Percentiles rank a stretch among this genome's conserved stretches.
phyloP scores from a whole-genome alignment of 1,140 invertebrate genomes.

The Bombus haemorrhoidalis region DNA sequence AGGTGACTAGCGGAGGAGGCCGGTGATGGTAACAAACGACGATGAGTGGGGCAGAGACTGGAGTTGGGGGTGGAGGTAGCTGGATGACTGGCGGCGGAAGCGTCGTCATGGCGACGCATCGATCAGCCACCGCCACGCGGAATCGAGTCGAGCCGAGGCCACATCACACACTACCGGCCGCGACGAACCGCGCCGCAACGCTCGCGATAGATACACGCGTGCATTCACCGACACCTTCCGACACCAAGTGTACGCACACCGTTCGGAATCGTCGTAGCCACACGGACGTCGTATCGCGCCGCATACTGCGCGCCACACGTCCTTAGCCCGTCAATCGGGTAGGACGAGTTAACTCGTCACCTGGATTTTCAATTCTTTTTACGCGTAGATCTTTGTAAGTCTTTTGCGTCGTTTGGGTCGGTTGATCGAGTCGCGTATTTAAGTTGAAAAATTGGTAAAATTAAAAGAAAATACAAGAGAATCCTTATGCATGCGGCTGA shows the following conservation, averaged over 20 bases:
- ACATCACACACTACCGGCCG: constrained; percentile 63
- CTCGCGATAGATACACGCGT: constrained; percentile 17
- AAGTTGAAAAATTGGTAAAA: too few relatives aligned
- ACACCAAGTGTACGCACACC: background rate
- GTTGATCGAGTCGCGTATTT: too few relatives aligned
- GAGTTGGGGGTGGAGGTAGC: constrained; percentile 76
- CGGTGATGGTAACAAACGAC: constrained; percentile 66
- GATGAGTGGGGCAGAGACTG: constrained; percentile 56
- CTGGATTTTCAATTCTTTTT: background rate
- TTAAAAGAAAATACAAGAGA: too few relatives aligned
- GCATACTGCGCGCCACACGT: background rate
- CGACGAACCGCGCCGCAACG: constrained; percentile 7
- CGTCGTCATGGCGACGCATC: constrained; percentile 84
- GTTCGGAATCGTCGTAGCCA: background rate
- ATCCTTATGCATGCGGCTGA: too few relatives aligned
- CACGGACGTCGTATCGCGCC: background rate
- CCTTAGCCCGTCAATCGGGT: background rate
- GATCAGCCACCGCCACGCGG: constrained; percentile 80
- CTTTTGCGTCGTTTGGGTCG: background rate
- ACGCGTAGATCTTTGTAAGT: background rate
- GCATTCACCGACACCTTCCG: constrained; percentile 9
- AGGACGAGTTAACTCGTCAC: background rate
- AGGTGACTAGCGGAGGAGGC: constrained; percentile 56
- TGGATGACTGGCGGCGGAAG: constrained; percentile 83
- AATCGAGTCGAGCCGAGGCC: constrained; percentile 73